These are phyloP conservation scores for Euborellia annulipes DNA, from an alignment of 1,140 invertebrate genomes.

Conservation along the genomic window DNA sequence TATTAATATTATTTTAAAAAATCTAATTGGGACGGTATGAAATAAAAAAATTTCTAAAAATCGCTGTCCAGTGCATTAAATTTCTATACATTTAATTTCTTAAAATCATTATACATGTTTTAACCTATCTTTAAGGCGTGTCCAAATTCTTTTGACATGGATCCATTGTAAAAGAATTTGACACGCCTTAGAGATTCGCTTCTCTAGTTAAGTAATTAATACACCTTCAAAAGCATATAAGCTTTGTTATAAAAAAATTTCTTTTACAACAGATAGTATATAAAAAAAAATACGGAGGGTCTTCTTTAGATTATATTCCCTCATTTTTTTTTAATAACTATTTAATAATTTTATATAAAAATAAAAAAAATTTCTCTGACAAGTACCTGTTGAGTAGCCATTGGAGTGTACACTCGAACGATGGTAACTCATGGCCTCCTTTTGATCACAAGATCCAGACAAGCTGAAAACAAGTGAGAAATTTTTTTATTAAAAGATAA, in stretches of 20 bases:
- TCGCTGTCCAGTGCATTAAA: too few species aligned
- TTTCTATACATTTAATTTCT: too few species aligned
- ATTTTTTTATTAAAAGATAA: too few species aligned
- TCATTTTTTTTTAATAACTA: background rate
- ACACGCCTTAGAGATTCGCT: background rate
- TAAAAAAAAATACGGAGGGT: background rate
- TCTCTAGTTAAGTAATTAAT: background rate
- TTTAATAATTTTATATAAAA: background rate
- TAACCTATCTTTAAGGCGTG: too few species aligned
- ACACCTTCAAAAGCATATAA: background rate
- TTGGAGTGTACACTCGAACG: slow-evolving; percentile 9
- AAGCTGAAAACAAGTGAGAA: too few species aligned
- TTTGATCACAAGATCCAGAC: too few species aligned
- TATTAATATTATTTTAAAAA: too few species aligned
- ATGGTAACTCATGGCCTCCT: slow-evolving; percentile 6
- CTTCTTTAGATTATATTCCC: background rate
- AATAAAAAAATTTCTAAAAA: too few species aligned
- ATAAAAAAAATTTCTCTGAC: background rate
- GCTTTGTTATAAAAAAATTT: background rate
- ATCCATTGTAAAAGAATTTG: background rate
- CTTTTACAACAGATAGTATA: background rate
- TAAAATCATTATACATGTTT: too few species aligned
- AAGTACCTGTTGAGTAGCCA: slow-evolving; percentile 9
- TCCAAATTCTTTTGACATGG: too few species aligned
- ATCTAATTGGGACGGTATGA: too few species aligned